Evolutionary conservation across 1,140 invertebrate species (phyloP), one percentile per base, ranked within the genome.

Genomic region (Ceratina calcarata): DNA sequence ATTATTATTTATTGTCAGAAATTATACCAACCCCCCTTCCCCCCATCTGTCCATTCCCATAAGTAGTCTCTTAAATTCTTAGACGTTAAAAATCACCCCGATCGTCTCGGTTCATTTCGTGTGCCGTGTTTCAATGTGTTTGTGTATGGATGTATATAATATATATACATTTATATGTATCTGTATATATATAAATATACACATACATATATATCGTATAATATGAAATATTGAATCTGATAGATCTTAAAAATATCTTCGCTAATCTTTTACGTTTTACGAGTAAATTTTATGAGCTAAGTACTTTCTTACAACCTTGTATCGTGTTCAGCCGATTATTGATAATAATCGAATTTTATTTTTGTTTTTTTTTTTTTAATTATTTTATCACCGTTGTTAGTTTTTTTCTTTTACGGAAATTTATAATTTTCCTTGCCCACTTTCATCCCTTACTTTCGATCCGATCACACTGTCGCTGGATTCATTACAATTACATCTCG

Each of bases 271-370:
- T 88, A 82, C 83, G 86, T 90, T 45, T 45, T 45, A 82, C 64
- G 72, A 87, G 88, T 88, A 87, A 78, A 89, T 51, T 89, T 92
- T 92, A 91, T 69, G 49, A n/a, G 37, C 88, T 92, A 92, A 90
- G 81, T 92, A 93, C 91, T 93, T 93, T 93, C 92, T 87, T 90
- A 92, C 91, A 91, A 93, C 91, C 90, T 93, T 92, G 89, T 91
- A 87, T 92, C 89, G 74, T 85, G 80, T 88, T 85, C 89, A 67
- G 68, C 62, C 71, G 74, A 82, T 86, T 80, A 61, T 45, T 45
- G 10, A 45, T 81, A 80, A 64, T 51, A 81, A 74, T 86, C 80
- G 74, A 45, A 45, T 49, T 4, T 65, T 53, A 32, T 66, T 18
- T 81, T 77, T 80, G 27, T 72, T 62, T 82, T 58, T 69, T 58